A percentile compares a stretch with the other conserved stretches of the same genome.
Evolutionary conservation across 1,140 invertebrate genomes (phyloP).

Genomic region (Drosophila varians): DNA sequence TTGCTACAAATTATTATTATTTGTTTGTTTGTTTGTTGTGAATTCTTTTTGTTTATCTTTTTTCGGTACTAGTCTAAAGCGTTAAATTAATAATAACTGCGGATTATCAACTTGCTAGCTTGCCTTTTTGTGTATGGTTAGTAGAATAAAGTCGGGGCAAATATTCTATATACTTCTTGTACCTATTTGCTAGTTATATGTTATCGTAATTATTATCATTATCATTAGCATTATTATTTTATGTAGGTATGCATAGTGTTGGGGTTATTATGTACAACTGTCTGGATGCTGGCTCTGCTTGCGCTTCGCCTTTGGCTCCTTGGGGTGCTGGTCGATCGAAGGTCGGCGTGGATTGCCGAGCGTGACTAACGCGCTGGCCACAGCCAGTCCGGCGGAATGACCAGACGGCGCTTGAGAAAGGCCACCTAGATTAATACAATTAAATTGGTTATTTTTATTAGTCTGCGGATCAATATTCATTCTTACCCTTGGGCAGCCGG

Average conservation of each 20-base stretch:
- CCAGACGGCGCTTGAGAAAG: slow-evolving; percentile 90
- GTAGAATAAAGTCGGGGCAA: slow-evolving; percentile 67
- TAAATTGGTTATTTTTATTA: too few relatives aligned
- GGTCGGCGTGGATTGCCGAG: slow-evolving; percentile 91
- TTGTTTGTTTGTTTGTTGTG: slow-evolving; percentile 27
- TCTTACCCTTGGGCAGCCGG: slow-evolving; percentile 90
- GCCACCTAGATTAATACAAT: slow-evolving; percentile 59
- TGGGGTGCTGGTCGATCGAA: slow-evolving; percentile 87
- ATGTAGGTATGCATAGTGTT: slow-evolving; percentile 43
- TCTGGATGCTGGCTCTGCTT: slow-evolving; percentile 91
- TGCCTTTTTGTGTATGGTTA: slow-evolving; percentile 37
- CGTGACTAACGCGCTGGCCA: slow-evolving; percentile 93
- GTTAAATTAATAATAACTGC: slow-evolving; percentile 80
- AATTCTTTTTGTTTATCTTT: slow-evolving; percentile 4
- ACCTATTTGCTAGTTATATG: slow-evolving; percentile 73
- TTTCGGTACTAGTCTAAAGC: slow-evolving; percentile 67
- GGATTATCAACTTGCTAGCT: slow-evolving; percentile 72
- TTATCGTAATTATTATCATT: slow-evolving; percentile 67
- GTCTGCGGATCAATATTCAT: neutral
- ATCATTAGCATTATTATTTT: slow-evolving; percentile 55
- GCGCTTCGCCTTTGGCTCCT: slow-evolving; percentile 87
- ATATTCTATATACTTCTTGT: slow-evolving; percentile 54
- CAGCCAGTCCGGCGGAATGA: slow-evolving; percentile 92
- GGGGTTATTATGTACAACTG: slow-evolving; percentile 83
- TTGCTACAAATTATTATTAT: slow-evolving; percentile 76